phyloP scores from a whole-genome alignment of 2,113 vertebrate species.

The Engystomops pustulosus region DNA sequence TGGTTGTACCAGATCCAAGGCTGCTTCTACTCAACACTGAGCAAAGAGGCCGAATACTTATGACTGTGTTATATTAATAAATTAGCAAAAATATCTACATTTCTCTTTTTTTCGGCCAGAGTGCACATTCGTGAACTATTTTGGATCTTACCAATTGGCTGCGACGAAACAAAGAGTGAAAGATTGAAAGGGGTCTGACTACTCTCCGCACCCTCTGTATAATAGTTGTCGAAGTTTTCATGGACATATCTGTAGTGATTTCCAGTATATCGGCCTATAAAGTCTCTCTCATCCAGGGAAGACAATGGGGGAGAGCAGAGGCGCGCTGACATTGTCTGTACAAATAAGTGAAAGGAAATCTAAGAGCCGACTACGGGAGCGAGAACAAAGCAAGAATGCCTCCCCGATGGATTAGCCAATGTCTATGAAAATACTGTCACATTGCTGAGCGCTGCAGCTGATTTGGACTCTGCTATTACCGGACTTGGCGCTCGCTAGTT shows the following conservation, averaged over 20 bases:
- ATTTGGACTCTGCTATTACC: constrained; percentile 68
- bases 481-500: constrained; percentile 66
- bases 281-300: neutral
- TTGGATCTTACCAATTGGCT: no score
- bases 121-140: no score
- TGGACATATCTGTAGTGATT: neutral
- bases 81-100: no score
- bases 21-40: no score
- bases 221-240: neutral
- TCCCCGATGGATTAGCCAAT: constrained; percentile 45
- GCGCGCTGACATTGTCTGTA: constrained; percentile 9
- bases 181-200: no score
- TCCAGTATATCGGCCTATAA: neutral
- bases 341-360: neutral
- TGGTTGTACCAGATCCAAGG: no score
- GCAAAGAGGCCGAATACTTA: no score
- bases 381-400: constrained; percentile 54
- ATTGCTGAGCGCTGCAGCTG: constrained; percentile 66
- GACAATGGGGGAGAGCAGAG: neutral
- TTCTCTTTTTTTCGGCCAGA: no score
- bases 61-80: no score
- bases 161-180: no score
- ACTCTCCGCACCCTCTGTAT: neutral
- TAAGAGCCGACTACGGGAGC: constrained; percentile 42
- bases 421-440: constrained; percentile 65